Base-by-base conservation (phyloP, 2,888 invertebrate genomes). In the Torymus aiolomorphi region DNA sequence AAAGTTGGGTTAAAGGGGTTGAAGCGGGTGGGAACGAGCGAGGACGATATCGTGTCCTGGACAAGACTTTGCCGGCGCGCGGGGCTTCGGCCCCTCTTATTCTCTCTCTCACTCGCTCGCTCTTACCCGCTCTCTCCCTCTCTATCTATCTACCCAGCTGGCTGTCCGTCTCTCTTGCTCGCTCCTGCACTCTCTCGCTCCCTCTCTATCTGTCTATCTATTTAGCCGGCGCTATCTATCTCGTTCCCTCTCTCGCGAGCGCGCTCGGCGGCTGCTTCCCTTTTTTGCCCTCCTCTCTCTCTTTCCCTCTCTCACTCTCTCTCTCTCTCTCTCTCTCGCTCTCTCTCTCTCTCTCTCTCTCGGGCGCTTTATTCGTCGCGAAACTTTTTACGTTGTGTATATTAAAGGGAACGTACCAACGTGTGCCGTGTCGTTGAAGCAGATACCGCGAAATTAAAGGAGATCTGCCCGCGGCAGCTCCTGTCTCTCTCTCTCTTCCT, bases 371-470 rank as follows among this genome's bases (percentile, higher is more conserved):
- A 88, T 88, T 88, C 88, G 88, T 88, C 88, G 86, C 88, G 87
- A 88, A 88, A 88, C 88, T 88, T 88, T 88, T 88, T 88, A 88
- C 87, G 88, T 87, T 88, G 88, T 88, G 87, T 88, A 88, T 88
- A 88, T 88, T 88, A 88, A 88, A 88, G 88, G 86, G 88, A 87
- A 88, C 84, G 86, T 86, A 87, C 87, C 87, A 86, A 86, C 83
- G 85, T 16, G 49, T 2, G 51, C 72, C 83, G 85, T 86, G 86
- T 85, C 84, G 85, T 88, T 88, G 83, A 88, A 88, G 88, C 85
- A 84, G 87, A 88, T 87, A 85, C 84, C 82, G 84, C 85, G 85
- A 88, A 88, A 88, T 88, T 88, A 88, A 87, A 83, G 84, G 82
- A 80, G 83, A 70, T 56, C 80, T 16, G 14, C 66, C 57, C 61